Evolutionary conservation across 2,113 vertebrate species (phyloP).

Genomic region (Mustela lutreola): DNA sequence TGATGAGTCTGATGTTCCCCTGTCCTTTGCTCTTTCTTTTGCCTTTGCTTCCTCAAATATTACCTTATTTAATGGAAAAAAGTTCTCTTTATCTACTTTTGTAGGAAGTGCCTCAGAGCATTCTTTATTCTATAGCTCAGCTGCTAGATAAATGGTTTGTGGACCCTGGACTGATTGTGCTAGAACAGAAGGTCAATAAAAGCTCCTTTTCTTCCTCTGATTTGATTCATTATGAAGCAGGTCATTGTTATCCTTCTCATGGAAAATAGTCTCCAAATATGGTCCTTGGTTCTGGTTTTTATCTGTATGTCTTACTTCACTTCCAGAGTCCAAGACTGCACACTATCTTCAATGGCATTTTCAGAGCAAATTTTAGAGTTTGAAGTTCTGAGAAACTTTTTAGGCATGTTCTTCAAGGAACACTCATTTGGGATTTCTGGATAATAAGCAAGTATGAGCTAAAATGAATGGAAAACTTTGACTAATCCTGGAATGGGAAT

Average conservation of each 20-base stretch:
- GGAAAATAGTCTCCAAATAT: not conserved
- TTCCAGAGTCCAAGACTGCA: not conserved
- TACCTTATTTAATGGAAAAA: not conserved
- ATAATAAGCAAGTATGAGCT: not conserved
- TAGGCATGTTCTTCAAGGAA: not conserved
- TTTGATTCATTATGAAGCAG: conserved; percentile 36
- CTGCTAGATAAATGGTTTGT: not conserved
- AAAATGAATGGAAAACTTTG: not conserved
- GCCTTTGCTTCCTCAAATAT: not conserved
- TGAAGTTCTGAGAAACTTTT: not conserved
- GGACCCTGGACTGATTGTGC: not conserved
- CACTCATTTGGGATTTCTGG: not conserved
- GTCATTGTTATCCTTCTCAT: not conserved
- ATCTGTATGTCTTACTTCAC: not conserved
- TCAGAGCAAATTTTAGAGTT: not conserved
- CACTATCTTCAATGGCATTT: not conserved
- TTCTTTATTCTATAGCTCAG: not conserved
- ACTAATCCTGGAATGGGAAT: not conserved
- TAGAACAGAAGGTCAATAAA: not conserved
- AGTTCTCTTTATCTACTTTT: not conserved
- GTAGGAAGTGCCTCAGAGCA: not conserved
- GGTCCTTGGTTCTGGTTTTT: not conserved
- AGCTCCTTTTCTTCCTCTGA: not conserved
- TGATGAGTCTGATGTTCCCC: not conserved
- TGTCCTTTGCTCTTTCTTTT: not conserved